Base-by-base conservation (phyloP, 2,888 invertebrate genomes). In the Craniophora ligustri region DNA sequence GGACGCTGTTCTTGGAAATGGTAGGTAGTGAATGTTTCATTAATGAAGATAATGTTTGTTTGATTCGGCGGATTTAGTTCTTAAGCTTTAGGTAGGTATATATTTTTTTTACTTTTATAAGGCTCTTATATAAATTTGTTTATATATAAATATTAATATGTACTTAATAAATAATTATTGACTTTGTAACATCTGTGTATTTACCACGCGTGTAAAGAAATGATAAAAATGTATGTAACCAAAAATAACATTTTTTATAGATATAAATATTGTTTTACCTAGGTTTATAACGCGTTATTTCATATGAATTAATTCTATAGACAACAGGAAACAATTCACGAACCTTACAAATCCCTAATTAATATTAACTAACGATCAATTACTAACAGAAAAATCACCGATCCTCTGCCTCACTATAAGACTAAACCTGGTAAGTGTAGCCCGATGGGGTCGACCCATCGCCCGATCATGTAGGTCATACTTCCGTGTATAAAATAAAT, bases 401-500 rank as follows among this genome's bases (percentile, higher is more conserved):
- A 41, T 48, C 26, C 11, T 23, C 13, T 16, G 16, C 26, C 5
- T 28, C 30, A 61, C 28, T 16, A 61, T 39, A 64, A 54, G 62
- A 67, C 64, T 64, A 48, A 44, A 54, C 45, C n/a, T 62, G 19
- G 62, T 54, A 64, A 64, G 63, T 67, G 63, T 67, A 54, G 47
- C 44, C 30, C 32, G 11, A 46, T 26, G 35, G 31, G 45, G 46
- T 48, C 56, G 48, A 16, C 28, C 53, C 21, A 48, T 42, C 54
- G 28, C 1, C 40, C 55, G 38, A 40, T 32, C 58, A 83, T 79
- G 67, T 86, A 82, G 86, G 87, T 81, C 84, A 65, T 67, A 80
- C 86, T 88, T 89, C 88, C 88, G 84, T 59, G 81, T 67, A 74
- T 81, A 83, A 82, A 80, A 81, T 79, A 72, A 67, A 84, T 81